phyloP scores from a whole-genome alignment of 2,113 vertebrate species.

The Mastomys natalensis region DNA sequence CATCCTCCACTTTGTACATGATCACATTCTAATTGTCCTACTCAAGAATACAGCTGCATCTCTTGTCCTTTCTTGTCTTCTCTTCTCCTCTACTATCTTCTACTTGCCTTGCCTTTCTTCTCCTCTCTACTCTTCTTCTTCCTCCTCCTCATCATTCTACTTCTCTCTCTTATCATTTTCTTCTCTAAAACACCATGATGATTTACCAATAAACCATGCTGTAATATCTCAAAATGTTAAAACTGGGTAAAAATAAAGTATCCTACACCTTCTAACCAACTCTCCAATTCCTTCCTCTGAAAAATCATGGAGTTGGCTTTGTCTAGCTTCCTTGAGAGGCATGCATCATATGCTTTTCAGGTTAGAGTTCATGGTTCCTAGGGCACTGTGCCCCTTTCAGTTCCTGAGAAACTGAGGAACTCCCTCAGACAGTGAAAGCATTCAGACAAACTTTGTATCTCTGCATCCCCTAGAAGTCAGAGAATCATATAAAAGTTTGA shows the following conservation, averaged over 20 bases:
- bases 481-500: too few relatives aligned
- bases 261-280: neutral
- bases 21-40: neutral
- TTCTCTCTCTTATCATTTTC: neutral
- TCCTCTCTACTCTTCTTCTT: neutral
- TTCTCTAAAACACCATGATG: neutral
- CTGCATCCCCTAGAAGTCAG: too few relatives aligned
- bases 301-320: too few relatives aligned
- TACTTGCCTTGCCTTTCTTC: neutral
- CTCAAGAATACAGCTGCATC: neutral
- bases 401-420: too few relatives aligned
- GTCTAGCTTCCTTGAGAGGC: too few relatives aligned
- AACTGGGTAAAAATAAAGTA: neutral
- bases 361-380: too few relatives aligned
- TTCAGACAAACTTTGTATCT: too few relatives aligned
- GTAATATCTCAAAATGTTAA: neutral
- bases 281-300: neutral
- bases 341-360: too few relatives aligned
- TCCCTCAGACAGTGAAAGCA: too few relatives aligned
- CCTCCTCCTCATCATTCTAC: neutral
- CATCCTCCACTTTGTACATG: neutral
- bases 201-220: neutral
- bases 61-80: neutral
- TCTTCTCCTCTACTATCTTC: neutral
- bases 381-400: too few relatives aligned